A percentile compares a stretch with the other conserved stretches of the same genome.
Conservation (phyloP, 2,797 vertebrate species). For the Tokudaia tokunoshimensis region DNA sequence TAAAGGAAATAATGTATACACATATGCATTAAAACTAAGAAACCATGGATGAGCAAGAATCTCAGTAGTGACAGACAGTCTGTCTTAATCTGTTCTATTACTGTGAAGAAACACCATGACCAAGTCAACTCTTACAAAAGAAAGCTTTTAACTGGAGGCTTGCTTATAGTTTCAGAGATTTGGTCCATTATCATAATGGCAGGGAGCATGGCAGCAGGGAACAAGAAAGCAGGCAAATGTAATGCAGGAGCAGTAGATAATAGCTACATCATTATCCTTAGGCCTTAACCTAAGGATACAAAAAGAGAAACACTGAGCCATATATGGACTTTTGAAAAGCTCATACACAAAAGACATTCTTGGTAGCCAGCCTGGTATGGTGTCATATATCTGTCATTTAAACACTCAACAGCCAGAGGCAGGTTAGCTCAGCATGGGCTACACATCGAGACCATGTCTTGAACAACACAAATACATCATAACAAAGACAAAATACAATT, state of each 20-base stretch:
- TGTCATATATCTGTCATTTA: neutral
- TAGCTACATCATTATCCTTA: neutral
- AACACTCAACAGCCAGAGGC: neutral
- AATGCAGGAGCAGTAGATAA: neutral
- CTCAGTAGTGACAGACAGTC: neutral
- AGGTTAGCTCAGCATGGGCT: neutral
- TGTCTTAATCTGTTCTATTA: neutral
- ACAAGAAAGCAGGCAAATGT: neutral
- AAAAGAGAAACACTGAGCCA: neutral
- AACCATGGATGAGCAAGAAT: neutral
- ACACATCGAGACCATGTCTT: neutral
- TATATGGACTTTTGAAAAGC: neutral
- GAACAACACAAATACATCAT: neutral
- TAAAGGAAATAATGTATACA: neutral
- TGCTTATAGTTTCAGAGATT: neutral
- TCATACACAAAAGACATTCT: neutral
- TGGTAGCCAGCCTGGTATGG: neutral
- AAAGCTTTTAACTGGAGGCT: neutral
- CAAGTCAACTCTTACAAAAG: neutral
- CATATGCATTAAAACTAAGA: neutral
- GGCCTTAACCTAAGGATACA: neutral
- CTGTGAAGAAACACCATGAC: neutral
- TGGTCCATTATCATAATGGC: neutral
- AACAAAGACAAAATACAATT: neutral
- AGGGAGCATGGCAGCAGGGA: neutral